These are phyloP conservation scores for Pangasius krempfi DNA, from an alignment of 2,797 vertebrate species.

Conservation along the genomic window DNA sequence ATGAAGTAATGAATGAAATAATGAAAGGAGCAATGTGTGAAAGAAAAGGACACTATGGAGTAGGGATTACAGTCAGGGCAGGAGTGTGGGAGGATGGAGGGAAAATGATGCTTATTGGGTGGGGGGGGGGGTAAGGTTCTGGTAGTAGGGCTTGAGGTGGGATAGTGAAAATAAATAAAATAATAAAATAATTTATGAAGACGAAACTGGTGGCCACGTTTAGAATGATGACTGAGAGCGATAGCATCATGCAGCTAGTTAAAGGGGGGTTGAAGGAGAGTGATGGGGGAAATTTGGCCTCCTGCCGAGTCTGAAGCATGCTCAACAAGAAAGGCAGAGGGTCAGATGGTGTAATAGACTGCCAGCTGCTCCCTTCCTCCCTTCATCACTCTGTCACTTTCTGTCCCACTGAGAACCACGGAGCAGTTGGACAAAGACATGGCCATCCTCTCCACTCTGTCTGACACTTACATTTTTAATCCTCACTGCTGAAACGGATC, in stretches of 20 bases:
- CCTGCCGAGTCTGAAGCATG: constrained; percentile 52
- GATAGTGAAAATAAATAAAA: not conserved
- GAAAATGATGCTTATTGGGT: constrained; percentile 5
- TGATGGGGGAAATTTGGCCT: constrained; percentile 35
- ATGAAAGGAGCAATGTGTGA: constrained; percentile 24
- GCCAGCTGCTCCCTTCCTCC: constrained; percentile 68
- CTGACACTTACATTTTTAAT: constrained; percentile 25
- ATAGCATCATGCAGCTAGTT: constrained; percentile 24
- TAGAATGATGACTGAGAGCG: constrained; percentile 28
- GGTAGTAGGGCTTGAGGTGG: not conserved
- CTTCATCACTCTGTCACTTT: constrained; percentile 39
- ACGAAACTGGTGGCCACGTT: constrained; percentile 11
- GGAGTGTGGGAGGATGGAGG: constrained; percentile 17
- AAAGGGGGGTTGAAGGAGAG: constrained; percentile 37
- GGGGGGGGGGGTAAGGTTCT: constrained; percentile 6
- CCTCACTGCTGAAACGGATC: constrained; percentile 7
- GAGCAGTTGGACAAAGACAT: constrained; percentile 49
- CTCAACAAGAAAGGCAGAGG: constrained; percentile 53
- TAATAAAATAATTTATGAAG: constrained; percentile 10
- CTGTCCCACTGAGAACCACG: constrained; percentile 42
- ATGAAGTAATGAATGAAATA: too few relatives aligned
- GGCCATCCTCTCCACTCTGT: constrained; percentile 5
- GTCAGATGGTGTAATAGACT: constrained; percentile 70
- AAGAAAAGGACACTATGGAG: constrained; percentile 28
- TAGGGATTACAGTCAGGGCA: constrained; percentile 20